phyloP scores from a whole-genome alignment of 2,113 vertebrate genomes.

The Trachemys scripta region DNA sequence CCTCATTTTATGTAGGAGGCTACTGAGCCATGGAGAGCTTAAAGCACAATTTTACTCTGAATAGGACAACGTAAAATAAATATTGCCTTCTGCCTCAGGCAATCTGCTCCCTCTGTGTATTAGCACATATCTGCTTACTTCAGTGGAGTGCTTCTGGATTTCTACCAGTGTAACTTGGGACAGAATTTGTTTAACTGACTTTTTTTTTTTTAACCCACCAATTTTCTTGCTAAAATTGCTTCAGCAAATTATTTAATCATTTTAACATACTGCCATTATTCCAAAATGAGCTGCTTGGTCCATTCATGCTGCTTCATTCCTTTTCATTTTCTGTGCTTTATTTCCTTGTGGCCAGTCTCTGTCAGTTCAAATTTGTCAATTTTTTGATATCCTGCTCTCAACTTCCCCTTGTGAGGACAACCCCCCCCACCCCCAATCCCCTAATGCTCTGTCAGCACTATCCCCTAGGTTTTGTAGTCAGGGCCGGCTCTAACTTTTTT shows the following conservation, averaged over 20 bases:
- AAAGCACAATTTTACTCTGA: not conserved
- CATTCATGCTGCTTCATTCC: too few relatives aligned
- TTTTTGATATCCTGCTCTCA: not conserved
- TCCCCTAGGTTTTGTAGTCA: not conserved
- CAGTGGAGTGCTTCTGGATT: not conserved
- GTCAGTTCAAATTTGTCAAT: not conserved
- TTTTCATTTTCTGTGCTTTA: not conserved
- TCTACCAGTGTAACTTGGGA: not conserved
- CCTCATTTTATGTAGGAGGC: not conserved
- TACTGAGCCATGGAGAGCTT: not conserved
- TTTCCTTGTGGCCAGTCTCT: not conserved
- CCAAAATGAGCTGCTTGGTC: too few relatives aligned
- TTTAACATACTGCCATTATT: not conserved
- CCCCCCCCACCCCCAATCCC: too few relatives aligned
- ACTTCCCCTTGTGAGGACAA: not conserved
- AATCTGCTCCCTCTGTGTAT: not conserved
- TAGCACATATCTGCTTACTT: not conserved
- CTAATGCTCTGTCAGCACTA: fast-evolving
- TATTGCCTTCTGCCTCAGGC: not conserved
- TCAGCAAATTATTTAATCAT: not conserved
- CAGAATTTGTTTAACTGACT: not conserved
- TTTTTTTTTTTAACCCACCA: too few relatives aligned
- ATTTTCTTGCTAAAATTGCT: not conserved
- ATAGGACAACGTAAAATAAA: not conserved
- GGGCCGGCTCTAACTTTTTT: too few relatives aligned